Evolutionary conservation across 2,888 invertebrate genomes (phyloP).

Genomic region (Ophioninae sp.): DNA sequence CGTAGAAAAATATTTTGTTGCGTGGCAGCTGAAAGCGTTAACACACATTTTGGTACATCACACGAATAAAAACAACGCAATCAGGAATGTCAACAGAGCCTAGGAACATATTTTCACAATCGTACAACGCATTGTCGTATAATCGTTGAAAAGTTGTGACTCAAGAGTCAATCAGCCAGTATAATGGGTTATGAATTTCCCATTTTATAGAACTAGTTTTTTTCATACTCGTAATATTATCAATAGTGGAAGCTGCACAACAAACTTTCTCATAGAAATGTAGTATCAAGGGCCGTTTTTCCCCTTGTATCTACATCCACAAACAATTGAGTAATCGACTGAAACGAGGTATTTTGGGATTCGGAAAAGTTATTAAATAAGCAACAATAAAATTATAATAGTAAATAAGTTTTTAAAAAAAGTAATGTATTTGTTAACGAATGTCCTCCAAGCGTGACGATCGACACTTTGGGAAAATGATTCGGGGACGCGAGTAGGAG

Average conservation of each 20-base stretch:
- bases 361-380: slow-evolving; percentile 27
- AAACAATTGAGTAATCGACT: slow-evolving; percentile 35
- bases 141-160: slow-evolving; percentile 22
- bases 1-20: slow-evolving; percentile 62
- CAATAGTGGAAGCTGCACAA: not conserved
- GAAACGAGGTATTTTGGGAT: slow-evolving; percentile 33
- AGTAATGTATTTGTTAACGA: slow-evolving; percentile 9
- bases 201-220: not conserved
- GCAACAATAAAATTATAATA: slow-evolving; percentile 17
- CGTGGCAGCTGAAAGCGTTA: slow-evolving; percentile 24
- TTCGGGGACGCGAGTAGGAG: slow-evolving; percentile 30
- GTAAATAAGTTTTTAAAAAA: slow-evolving; percentile 13
- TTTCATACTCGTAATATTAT: not conserved
- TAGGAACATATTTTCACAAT: slow-evolving; percentile 50
- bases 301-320: not conserved
- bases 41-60: slow-evolving; percentile 19
- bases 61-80: slow-evolving; percentile 9
- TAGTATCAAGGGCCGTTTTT: not conserved
- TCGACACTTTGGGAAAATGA: slow-evolving; percentile 13
- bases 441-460: not conserved
- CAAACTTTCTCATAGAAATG: slow-evolving; percentile 2
- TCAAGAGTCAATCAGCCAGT: not conserved
- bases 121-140: slow-evolving; percentile 7
- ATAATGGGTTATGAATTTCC: not conserved
- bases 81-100: slow-evolving; percentile 46